A percentile compares a stretch with the other conserved stretches of the same genome.
These are phyloP conservation scores for Phalacrocorax pelagicus DNA, from an alignment of 2,113 vertebrate species.

Conservation along the genomic window DNA sequence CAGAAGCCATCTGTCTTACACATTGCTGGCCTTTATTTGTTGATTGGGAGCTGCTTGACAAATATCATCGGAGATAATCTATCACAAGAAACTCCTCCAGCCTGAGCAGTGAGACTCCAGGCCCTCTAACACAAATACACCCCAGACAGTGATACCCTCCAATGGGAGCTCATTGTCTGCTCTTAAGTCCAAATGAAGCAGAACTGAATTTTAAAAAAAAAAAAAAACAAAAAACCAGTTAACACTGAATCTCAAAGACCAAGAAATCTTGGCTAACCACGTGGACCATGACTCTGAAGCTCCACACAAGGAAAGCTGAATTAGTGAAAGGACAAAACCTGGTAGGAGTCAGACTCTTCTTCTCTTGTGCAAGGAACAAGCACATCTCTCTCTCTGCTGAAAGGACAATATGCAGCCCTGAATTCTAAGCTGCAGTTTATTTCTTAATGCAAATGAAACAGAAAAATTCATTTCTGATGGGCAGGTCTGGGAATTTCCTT, in stretches of 20 bases:
- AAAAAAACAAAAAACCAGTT: neutral
- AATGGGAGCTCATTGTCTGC: neutral
- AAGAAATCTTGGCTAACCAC: neutral
- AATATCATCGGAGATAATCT: neutral
- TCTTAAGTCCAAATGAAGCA: neutral
- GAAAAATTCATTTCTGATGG: neutral
- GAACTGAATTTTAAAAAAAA: neutral
- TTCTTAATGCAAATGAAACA: neutral
- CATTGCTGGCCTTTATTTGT: neutral
- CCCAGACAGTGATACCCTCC: neutral
- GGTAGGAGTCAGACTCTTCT: neutral
- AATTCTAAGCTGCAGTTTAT: neutral
- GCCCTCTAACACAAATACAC: neutral
- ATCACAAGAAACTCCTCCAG: neutral
- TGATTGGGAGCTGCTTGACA: neutral
- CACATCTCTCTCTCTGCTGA: neutral
- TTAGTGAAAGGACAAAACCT: neutral
- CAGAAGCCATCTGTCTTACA: neutral
- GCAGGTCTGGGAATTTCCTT: neutral
- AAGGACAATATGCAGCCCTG: neutral
- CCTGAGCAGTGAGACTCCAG: neutral
- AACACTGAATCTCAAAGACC: neutral
- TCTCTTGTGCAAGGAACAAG: neutral
- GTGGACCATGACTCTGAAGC: neutral
- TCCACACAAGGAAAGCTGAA: neutral